A percentile compares a stretch with the other conserved stretches of the same genome.
Conservation (phyloP, 2,797 vertebrate species). For the Eleutherodactylus coqui region DNA sequence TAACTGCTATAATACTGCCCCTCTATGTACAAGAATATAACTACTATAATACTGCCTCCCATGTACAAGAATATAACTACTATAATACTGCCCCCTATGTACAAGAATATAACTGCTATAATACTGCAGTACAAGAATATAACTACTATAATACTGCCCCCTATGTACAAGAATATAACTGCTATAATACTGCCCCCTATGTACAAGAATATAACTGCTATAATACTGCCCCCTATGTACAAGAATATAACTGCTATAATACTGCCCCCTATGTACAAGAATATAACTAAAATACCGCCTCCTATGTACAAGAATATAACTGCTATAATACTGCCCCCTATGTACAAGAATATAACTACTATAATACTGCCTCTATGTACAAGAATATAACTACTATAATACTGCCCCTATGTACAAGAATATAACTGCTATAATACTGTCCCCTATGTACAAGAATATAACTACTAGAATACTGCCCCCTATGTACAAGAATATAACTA, state of each 20-base stretch:
- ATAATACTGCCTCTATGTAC: neutral
- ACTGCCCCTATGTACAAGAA: conserved; percentile 14
- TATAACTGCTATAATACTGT: conserved; percentile 18
- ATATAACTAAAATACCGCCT: conserved; percentile 14
- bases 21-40: conserved; percentile 5
- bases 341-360: neutral
- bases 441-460: conserved; percentile 24
- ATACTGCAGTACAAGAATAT: conserved; percentile 2
- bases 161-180: neutral
- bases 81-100: conserved; percentile 6
- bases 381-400: conserved; percentile 7
- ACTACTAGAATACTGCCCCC: conserved; percentile 19
- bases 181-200: conserved; percentile 12
- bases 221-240: conserved; percentile 9
- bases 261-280: neutral
- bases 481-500: conserved; percentile 9
- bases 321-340: neutral
- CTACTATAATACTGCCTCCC: conserved; percentile 4
- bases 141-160: conserved; percentile 2
- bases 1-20: neutral
- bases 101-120: conserved; percentile 19
- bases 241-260: neutral
- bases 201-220: conserved; percentile 1
- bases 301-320: conserved; percentile 10
- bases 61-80: neutral